phyloP scores from a whole-genome alignment of 2,888 invertebrate species.

The Perizoma affinitatum region DNA sequence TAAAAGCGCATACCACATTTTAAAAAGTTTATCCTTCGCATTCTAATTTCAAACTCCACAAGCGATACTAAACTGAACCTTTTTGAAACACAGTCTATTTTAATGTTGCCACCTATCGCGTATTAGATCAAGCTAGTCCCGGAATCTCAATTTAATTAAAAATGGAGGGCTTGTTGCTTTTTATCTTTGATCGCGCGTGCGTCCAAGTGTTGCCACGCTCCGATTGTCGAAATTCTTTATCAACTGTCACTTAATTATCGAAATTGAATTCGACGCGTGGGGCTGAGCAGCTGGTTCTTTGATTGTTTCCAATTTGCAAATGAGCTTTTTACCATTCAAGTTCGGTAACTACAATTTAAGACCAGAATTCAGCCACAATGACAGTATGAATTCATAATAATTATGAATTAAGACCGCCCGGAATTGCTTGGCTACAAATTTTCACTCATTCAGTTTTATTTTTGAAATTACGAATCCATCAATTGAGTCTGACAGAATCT shows the following conservation, averaged over 20 bases:
- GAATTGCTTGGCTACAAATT: too few relatives aligned
- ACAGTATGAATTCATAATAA: too few relatives aligned
- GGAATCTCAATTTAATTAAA: constrained; percentile 83
- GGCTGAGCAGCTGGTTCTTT: constrained; percentile 44
- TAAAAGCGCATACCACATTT: constrained; percentile 21
- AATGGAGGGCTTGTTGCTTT: constrained; percentile 54
- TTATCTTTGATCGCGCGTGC: constrained; percentile 72
- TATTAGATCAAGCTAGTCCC: constrained; percentile 46
- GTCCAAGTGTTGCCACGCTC: constrained; percentile 72
- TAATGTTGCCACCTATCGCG: constrained; percentile 45
- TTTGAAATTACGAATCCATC: too few relatives aligned
- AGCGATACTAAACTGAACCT: not conserved
- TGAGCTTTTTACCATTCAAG: too few relatives aligned
- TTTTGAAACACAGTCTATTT: not conserved
- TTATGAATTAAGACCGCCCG: too few relatives aligned
- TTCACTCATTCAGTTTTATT: too few relatives aligned
- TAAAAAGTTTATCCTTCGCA: constrained; percentile 10
- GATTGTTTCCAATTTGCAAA: constrained; percentile 51
- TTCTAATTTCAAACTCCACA: constrained; percentile 4
- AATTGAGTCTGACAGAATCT: too few relatives aligned
- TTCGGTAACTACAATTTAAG: too few relatives aligned
- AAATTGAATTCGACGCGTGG: constrained; percentile 61
- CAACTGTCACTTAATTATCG: constrained; percentile 76
- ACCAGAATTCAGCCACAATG: too few relatives aligned
- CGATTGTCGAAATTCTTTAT: constrained; percentile 60